Base-by-base conservation (phyloP, 2,113 vertebrate genomes). In the Notothenia rossii region DNA sequence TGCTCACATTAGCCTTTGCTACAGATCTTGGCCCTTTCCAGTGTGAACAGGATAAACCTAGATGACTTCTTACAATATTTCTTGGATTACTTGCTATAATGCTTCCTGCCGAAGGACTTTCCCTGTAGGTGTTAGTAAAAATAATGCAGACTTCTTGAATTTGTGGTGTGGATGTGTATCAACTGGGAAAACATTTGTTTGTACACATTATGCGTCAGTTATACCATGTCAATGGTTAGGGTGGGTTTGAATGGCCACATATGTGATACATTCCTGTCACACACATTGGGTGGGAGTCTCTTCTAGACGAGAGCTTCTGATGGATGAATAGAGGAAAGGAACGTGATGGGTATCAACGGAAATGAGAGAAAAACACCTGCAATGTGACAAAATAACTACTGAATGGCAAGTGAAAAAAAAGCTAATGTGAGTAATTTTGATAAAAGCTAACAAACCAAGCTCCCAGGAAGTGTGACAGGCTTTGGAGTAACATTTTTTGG, bases 1-100 rank as follows among this genome's bases (percentile, higher is more conserved):
- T 61, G 48, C 48, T 79, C 64, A 53, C 58, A 53, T 75, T 84
- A 72, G n/a, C 55, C 58, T 73, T 67, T 9, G 77, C 70, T 62
- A 8, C 49, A 14, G 1, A 55, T 62, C 22, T 67, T 75, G 49
- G 54, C 43, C 60, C 13, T 2, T 13, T 49, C 22, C 55, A 60
- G 46, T 45, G 45, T 40, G 51, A 65, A 12, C 59, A 48, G 33
- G 60, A 67, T 36, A 40, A 40, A 66, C 36, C 11, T 33, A n/a
- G 63, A 63, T 14, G 2, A 70, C 49, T 68, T 72, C 36, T 18
- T 43, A 17, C 20, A n/a, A n/a, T 33, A 17, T 61, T n/a, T 55
- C 50, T 63, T 4, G 60, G 46, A 25, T 59, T 54, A 59, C 45
- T 22, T 62, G 11, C 75, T 15, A 22, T 56, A 29, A 51, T 25